These are phyloP conservation scores for Cyclargus thomasi DNA, from an alignment of 1,140 invertebrate genomes.

Conservation along the genomic window DNA sequence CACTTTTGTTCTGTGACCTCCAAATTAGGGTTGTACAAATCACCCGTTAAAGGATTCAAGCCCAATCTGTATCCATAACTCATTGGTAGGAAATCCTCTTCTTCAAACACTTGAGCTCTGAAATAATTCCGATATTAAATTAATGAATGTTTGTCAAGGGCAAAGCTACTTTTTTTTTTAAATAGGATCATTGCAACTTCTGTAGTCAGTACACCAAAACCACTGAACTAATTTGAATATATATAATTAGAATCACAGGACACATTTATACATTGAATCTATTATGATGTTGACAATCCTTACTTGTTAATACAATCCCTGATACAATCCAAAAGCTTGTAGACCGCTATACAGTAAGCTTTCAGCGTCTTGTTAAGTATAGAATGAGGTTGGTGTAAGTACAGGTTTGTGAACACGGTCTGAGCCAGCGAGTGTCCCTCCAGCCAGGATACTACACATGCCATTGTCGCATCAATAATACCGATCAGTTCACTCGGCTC, in stretches of 20 bases:
- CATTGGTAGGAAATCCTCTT: constrained; percentile 97
- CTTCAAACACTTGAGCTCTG: constrained; percentile 90
- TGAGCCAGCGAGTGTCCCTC: constrained; percentile 97
- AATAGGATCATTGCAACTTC: too few relatives aligned
- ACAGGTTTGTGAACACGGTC: constrained; percentile 97
- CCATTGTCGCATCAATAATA: constrained; percentile 94
- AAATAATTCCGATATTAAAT: constrained; percentile 14
- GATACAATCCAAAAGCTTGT: constrained; percentile 94
- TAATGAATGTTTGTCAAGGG: too few relatives aligned
- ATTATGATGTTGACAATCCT: constrained; percentile 54
- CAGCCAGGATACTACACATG: constrained; percentile 95
- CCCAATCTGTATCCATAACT: constrained; percentile 94
- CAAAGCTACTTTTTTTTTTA: too few relatives aligned
- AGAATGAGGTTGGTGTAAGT: constrained; percentile 91
- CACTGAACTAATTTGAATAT: neutral
- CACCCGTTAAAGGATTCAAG: constrained; percentile 66
- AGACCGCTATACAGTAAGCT: constrained; percentile 90
- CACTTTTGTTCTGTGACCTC: constrained; percentile 90
- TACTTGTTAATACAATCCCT: constrained; percentile 91
- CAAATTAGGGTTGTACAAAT: constrained; percentile 67
- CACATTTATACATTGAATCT: too few relatives aligned
- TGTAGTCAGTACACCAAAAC: too few relatives aligned
- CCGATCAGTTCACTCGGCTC: constrained; percentile 85
- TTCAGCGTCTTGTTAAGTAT: constrained; percentile 90
- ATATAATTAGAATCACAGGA: neutral